These are phyloP conservation scores for Eupeodes latifasciatus DNA, from an alignment of 2,888 invertebrate species.

Conservation along the genomic window DNA sequence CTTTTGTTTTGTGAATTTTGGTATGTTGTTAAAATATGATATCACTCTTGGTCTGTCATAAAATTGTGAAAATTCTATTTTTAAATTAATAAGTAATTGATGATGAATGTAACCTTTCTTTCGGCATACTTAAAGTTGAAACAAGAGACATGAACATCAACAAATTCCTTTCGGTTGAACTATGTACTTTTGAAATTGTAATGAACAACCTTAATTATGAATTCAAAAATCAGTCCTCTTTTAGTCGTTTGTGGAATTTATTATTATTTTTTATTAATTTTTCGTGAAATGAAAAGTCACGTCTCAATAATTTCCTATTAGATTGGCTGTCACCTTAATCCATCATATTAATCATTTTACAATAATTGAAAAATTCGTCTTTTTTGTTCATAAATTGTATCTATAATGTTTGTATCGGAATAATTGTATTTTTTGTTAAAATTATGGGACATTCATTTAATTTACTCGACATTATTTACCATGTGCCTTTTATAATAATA, in stretches of 20 bases:
- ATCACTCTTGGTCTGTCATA: not conserved
- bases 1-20: not conserved
- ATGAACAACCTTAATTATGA: no score
- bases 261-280: no score
- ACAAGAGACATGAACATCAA: no score
- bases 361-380: conserved; percentile 14
- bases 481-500: conserved; percentile 21
- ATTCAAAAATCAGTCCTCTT: no score
- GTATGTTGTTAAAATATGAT: not conserved
- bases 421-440: not conserved
- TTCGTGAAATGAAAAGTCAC: no score
- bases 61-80: not conserved
- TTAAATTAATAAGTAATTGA: no score
- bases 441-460: conserved; percentile 14
- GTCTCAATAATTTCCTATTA: not conserved
- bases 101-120: no score
- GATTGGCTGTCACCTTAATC: conserved; percentile 12
- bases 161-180: no score
- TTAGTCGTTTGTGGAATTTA: no score
- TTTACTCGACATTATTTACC: conserved; percentile 10
- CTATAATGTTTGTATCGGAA: not conserved
- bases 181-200: no score
- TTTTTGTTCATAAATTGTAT: not conserved
- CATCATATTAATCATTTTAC: not conserved
- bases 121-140: no score